These are phyloP conservation scores for Orchesella cincta DNA, from an alignment of 1,140 invertebrate genomes.

Conservation along the genomic window DNA sequence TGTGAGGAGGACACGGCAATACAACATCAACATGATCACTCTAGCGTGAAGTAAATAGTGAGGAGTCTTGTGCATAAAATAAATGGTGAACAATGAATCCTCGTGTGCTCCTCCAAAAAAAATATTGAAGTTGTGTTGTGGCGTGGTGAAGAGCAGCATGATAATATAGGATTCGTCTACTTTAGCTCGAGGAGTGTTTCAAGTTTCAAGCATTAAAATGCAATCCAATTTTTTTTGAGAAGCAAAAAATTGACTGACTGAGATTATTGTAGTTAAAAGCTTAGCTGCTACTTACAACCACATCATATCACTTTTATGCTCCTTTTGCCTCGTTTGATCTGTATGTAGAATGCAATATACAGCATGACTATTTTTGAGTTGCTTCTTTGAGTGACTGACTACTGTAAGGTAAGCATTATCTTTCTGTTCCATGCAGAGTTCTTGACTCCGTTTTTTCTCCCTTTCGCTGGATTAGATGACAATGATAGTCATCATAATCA, in stretches of 20 bases:
- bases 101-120: not conserved
- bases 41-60: slow-evolving; percentile 48
- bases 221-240: not conserved
- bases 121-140: not conserved
- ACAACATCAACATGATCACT: slow-evolving; percentile 39
- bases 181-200: not conserved
- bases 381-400: no score
- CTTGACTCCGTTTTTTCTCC: not conserved
- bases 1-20: slow-evolving; percentile 41
- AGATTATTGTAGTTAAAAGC: not conserved
- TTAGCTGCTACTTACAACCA: no score
- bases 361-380: no score
- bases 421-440: not conserved
- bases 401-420: not conserved
- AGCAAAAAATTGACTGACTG: not conserved
- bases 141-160: not conserved
- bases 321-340: no score
- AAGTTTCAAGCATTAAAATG: not conserved
- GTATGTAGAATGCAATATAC: no score
- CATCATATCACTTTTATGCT: no score
- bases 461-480: not conserved
- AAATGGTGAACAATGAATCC: not conserved
- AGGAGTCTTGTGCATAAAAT: not conserved
- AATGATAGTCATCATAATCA: not conserved
- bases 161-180: not conserved